Conservation (phyloP, 2,113 vertebrate species). For the Mormyrus lacerda region DNA sequence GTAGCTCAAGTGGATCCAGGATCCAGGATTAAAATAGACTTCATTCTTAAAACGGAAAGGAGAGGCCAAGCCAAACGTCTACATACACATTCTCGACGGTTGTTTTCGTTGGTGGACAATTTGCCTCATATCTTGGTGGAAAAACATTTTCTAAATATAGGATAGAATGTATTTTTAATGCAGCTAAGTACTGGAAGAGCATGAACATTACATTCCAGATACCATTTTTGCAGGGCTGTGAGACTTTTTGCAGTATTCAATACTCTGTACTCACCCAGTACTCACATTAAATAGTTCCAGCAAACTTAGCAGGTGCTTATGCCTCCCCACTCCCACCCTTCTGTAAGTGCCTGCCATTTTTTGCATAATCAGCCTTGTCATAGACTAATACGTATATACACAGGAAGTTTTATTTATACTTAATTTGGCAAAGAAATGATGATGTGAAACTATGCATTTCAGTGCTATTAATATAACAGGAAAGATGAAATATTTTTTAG, state of each 20-base stretch:
- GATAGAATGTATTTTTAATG: not conserved
- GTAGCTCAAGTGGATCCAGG: slow-evolving; percentile 11
- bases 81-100: not conserved
- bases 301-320: not conserved
- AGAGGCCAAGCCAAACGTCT: slow-evolving; percentile 2
- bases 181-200: not conserved
- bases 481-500: not conserved
- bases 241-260: not conserved
- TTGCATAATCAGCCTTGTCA: not conserved
- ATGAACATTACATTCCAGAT: not conserved
- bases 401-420: not conserved
- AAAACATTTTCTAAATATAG: not conserved
- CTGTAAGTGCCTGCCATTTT: not conserved
- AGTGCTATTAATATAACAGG: not conserved
- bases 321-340: not conserved
- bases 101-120: not conserved
- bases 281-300: not conserved
- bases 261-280: not conserved
- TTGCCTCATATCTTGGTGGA: not conserved
- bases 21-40: not conserved
- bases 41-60: slow-evolving; percentile 14
- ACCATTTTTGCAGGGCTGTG: not conserved
- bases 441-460: not conserved
- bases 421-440: not conserved
- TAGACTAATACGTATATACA: not conserved